Percentiles rank a stretch among this genome's conserved stretches.
These are phyloP conservation scores for Ceyx margarethae DNA, from an alignment of 2,113 vertebrate species.

Conservation along the genomic window DNA sequence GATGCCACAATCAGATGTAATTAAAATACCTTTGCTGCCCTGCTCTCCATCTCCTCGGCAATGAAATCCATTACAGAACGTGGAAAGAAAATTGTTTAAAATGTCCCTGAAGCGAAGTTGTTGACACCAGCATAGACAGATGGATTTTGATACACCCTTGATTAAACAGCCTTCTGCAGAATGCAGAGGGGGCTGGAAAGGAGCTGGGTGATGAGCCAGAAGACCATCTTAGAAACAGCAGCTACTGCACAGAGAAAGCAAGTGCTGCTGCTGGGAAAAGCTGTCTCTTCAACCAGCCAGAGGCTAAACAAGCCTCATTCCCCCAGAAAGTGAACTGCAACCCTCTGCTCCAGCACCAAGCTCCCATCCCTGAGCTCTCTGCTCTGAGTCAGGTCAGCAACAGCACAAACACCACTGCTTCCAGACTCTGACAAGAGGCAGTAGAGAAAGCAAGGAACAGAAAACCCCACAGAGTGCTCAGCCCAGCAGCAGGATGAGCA, in stretches of 20 bases:
- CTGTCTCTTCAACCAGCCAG: background rate
- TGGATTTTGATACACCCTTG: slow-evolving; percentile 36
- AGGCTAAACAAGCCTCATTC: background rate
- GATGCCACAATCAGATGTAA: slow-evolving; percentile 64
- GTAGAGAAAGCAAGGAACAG: background rate
- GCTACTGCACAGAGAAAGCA: background rate
- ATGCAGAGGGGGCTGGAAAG: background rate
- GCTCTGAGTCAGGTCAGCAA: background rate
- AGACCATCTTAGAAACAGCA: background rate
- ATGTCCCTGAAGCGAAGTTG: slow-evolving; percentile 1
- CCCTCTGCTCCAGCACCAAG: background rate
- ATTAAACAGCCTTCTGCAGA: slow-evolving; percentile 29
- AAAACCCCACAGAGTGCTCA: background rate
- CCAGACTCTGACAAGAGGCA: background rate
- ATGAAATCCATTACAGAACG: slow-evolving; percentile 19
- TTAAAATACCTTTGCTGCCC: slow-evolving; percentile 70
- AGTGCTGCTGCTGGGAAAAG: background rate
- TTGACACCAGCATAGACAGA: background rate
- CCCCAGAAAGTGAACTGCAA: background rate
- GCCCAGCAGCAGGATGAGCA: background rate
- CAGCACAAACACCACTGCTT: background rate
- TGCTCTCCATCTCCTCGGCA: background rate
- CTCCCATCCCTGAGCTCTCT: background rate
- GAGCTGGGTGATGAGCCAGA: background rate
- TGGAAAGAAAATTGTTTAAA: slow-evolving; percentile 25